Evolutionary conservation across 2,888 invertebrate species (phyloP), one percentile per base, ranked within the genome.

Genomic region (Scaptomyza polygonia): DNA sequence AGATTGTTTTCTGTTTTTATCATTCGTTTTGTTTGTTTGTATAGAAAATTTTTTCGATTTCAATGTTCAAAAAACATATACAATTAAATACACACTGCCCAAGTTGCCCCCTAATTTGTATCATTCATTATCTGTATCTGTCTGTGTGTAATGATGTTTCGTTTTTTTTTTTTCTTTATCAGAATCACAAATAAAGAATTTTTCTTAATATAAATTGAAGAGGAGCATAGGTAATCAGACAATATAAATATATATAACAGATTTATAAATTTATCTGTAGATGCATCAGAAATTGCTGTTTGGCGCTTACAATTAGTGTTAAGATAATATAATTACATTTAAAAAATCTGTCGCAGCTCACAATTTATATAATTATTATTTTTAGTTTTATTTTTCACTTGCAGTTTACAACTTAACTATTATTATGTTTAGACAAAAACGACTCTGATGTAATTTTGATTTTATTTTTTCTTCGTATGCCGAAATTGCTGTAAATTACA

Each of bases 61-160:
- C 57, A 83, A 79, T 88, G 88, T 88, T 83, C 83, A 88, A 84
- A 67, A 82, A 82, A 82, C 72, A 62, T 48, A 62, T 86, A 82
- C 86, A 86, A 87, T 88, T 72, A 70, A 78, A 66, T 65, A 85
- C 66, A 85, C 66, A 76, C 79, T 85, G 72, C 66, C 86, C 75
- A 79, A 56, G 49, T 62, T 68, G 67, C 54, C 39, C 57, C 49
- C 21, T 42, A 5, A 7, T 47, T 18, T 3, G 2, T 21, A 21
- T 21, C 21, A 21, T 21, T 21, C 21, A 21, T 21, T 4, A 8
- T 57, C 44, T 69, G 59, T 40, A 36, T 58, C 30, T 63, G 21
- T 53, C 48, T 78, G 44, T 53, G 18, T 54, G 16, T 51, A n/a
- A n/a, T 58, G n/a, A 8, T 52, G 39, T 43, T 34, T 3, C 30